Evolutionary conservation across 2,888 invertebrate genomes (phyloP), one percentile per base, ranked within the genome.

Genomic region (Platycheirus albimanus): DNA sequence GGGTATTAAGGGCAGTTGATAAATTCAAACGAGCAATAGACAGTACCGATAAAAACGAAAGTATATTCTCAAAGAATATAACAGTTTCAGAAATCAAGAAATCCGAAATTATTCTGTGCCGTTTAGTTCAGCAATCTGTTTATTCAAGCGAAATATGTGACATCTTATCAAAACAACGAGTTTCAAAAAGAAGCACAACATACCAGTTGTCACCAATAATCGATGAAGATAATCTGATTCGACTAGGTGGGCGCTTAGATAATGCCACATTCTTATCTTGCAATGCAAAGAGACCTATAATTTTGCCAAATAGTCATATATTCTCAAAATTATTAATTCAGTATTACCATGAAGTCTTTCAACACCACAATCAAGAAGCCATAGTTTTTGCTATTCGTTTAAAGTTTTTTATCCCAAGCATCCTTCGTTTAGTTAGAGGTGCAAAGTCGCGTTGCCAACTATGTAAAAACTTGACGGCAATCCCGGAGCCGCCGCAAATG

Each of bases 401-500:
- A 3, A 47, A 41, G 17, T 76, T 63, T 30, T 79, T 72, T 72
- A 83, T 85, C 24, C 67, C 78, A 28, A 70, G 52, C 10, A 30
- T 76, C 8, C 49, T 61, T 11, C 8, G 20, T 8, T 8, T 63
- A 2, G 56, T 75, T 1, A 77, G 58, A 45, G 4, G 24, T 8
- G 51, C 47, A 8, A 71, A 58, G 15, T n/a, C 6, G 15, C 47
- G n/a, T 5, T 80, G 85, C 15, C 83, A 78, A 43, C 3, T 38
- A 5, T 79, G 85, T 45, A 58, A 41, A 7, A 70, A 43, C 13
- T 2, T 24, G 1, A 19, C 38, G 13, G 61, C 58, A 0, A n/a
- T 51, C 17, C 86, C 86, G 11, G 13, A 20, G 3, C 36, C 49
- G 2, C 86, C 86, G 1, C 30, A 78, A 10, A 86, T 87, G 86